These are phyloP conservation scores for Alviniconcha marisindica DNA, from an alignment of 1,140 invertebrate species.

Conservation along the genomic window DNA sequence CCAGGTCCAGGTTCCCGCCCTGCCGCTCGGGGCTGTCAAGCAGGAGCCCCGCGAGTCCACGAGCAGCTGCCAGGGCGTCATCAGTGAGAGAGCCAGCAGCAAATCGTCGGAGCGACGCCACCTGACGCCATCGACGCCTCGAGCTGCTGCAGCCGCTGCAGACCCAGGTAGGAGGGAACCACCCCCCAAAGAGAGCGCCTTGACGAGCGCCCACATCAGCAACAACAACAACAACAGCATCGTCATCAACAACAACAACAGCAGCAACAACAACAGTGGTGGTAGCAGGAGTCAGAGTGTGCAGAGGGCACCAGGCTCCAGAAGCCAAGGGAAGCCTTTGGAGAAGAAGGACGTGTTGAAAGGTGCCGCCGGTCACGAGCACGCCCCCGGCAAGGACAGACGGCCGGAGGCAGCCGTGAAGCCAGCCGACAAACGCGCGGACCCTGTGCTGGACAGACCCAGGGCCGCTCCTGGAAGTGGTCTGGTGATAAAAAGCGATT, in stretches of 20 bases:
- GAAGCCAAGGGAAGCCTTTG: background rate
- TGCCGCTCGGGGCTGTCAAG: slow-evolving; percentile 17
- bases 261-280: background rate
- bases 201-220: background rate
- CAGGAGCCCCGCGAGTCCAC: slow-evolving; percentile 26
- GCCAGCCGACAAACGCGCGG: background rate
- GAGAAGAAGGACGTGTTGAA: slow-evolving; percentile 12
- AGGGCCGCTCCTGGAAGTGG: background rate
- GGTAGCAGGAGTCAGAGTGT: slow-evolving; percentile 26
- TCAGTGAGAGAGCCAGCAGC: background rate
- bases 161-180: background rate
- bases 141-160: background rate
- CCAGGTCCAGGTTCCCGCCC: background rate
- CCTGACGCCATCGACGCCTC: background rate
- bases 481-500: background rate
- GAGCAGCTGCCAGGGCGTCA: background rate
- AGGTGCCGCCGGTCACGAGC: background rate
- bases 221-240: slow-evolving; percentile 4
- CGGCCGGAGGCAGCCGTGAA: background rate
- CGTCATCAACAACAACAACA: background rate
- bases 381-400: background rate
- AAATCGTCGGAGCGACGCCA: background rate
- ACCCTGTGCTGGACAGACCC: background rate
- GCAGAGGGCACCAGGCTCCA: background rate
- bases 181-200: background rate